A percentile compares a stretch with the other conserved stretches of the same genome.
These are phyloP conservation scores for Babylonia areolata DNA, from an alignment of 1,140 invertebrate species.

Conservation along the genomic window DNA sequence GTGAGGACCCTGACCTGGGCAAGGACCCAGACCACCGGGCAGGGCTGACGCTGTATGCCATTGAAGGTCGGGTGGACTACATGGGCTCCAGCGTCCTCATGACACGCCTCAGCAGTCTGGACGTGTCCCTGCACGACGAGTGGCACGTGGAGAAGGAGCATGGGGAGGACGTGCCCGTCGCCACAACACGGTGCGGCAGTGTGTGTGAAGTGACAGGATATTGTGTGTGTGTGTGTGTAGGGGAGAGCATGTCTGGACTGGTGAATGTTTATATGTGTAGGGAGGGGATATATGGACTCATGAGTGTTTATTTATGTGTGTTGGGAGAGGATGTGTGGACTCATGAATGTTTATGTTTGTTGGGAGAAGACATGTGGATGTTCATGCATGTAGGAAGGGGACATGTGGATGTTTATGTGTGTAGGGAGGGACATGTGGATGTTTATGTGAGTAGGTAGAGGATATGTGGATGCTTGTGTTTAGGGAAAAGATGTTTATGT, in stretches of 20 bases:
- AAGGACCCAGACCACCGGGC: constrained; percentile 92
- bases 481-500: no score
- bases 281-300: no score
- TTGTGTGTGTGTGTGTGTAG: neutral
- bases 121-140: constrained; percentile 77
- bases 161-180: constrained; percentile 66
- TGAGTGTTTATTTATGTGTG: no score
- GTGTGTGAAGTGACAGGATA: neutral
- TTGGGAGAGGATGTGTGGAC: no score
- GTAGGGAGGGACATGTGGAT: no score
- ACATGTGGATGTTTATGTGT: no score
- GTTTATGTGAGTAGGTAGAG: neutral
- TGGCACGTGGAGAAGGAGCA: constrained; percentile 68
- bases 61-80: constrained; percentile 94
- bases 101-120: constrained; percentile 89
- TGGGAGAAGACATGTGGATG: no score
- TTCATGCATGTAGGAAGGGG: no score
- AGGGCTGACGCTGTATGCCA: constrained; percentile 88
- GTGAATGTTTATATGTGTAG: no score
- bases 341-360: no score
- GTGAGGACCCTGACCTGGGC: constrained; percentile 86
- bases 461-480: neutral
- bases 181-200: constrained; percentile 66
- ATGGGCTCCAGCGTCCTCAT: constrained; percentile 95
- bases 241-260: no score